Evolutionary conservation across 2,888 invertebrate genomes (phyloP), one percentile per base, ranked within the genome.

Genomic region (Drosophila limbata): DNA sequence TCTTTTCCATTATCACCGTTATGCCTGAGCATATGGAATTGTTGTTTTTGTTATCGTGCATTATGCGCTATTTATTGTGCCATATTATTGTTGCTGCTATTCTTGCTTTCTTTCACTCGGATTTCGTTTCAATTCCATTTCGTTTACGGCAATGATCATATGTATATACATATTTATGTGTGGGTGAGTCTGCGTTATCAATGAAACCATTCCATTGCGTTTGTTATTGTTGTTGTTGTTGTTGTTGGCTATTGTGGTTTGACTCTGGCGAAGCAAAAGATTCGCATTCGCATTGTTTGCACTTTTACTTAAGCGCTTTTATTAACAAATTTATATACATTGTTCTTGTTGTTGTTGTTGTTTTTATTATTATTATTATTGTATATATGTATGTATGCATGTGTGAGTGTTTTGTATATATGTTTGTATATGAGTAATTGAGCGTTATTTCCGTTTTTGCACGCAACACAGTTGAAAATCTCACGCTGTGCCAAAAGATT

Each of bases 111-210:
- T 72, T 76, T 75, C 69, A 62, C 76, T 64, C 19, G 59, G 13
- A 65, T 77, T 79, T 79, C n/a, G 84, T 84, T 84, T 84, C 88
- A 72, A 76, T 84, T 88, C 84, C 88, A 80, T 60, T 76, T 76
- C 37, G 69, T 73, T 74, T 17, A 17, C 40, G 40, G 17, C 15
- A 40, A 4, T 17, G 40, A 40, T 60, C 40, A 39, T 48, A 19
- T 17, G 19, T 52, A 9, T 68, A 53, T 51, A 31, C 28, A 28
- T 50, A 39, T 35, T 21, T 37, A 21, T 28, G 59, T 74, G 56
- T 69, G 69, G 48, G 64, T 71, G 70, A 64, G 70, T 78, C 69
- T 81, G 71, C 69, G 78, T 84, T 84, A 84, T 84, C 84, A 88
- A 84, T 84, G 84, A 73, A 84, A 73, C 52, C 48, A 48, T 62